Evolutionary conservation across 1,140 invertebrate genomes (phyloP), one percentile per base, ranked within the genome.

Genomic region (Zaprionus davidi): DNA sequence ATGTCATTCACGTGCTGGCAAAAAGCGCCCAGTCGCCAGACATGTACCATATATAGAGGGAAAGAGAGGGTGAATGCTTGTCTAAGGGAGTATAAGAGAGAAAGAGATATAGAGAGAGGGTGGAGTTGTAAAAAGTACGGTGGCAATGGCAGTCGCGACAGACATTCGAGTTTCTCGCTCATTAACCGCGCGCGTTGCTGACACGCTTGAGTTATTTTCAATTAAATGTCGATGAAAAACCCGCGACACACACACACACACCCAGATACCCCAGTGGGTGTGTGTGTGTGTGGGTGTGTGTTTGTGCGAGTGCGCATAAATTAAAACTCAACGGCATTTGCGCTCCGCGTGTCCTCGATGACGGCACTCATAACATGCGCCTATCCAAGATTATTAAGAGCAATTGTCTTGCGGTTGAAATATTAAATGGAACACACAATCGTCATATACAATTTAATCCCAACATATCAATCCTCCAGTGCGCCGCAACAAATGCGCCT

Each of bases 161-260:
- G 85, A 84, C 85, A 90, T 90, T 88, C 81, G 75, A 90, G 85
- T 88, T 88, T 88, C 85, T 88, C 85, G 85, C 85, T 88, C 85
- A 88, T 88, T 88, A 88, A 88, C 85, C 85, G 86, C 81, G 85
- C 73, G 81, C 85, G 84, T 90, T 84, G 84, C 85, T 88, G 84
- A 84, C 85, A 88, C 85, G 85, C 85, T 85, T 88, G 85, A 88
- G 85, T 88, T 88, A 88, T 90, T 88, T 88, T 88, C 85, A 88
- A 88, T 88, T 88, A 88, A 88, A 88, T 88, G 85, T 90, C 85
- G 81, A 90, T 88, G 85, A 90, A 88, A 88, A 88, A 84, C 69
- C 73, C 73, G 70, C 84, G 73, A 67, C 81, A 81, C 77, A 66
- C 66, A 58, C 58, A 67, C 66, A 49, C n/a, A 20, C 20, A 20